phyloP scores from a whole-genome alignment of 1,140 invertebrate species.

The Megalopta genalis region DNA sequence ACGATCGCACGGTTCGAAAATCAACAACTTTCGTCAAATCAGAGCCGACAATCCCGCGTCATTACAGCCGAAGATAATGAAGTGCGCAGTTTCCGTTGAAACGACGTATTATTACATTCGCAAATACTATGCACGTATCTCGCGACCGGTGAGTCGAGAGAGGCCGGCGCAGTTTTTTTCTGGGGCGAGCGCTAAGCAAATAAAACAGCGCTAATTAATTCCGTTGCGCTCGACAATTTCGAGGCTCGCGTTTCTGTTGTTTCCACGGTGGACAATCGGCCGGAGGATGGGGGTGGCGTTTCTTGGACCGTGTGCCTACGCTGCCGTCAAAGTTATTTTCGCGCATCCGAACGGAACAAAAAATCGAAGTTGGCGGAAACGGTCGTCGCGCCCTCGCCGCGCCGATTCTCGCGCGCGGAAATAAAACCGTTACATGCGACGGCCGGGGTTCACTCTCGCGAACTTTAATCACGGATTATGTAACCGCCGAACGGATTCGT shows the following conservation, averaged over 20 bases:
- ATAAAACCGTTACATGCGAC: conserved; percentile 31
- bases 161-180: no score
- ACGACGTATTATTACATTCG: no score
- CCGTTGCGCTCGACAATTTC: not conserved
- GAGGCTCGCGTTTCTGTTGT: conserved; percentile 6
- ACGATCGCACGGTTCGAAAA: no score
- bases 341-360: not conserved
- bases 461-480: conserved; percentile 30
- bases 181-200: no score
- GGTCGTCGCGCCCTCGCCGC: no score
- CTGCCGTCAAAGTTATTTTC: conserved; percentile 32
- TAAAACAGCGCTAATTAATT: not conserved
- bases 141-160: no score
- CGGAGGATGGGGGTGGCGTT: not conserved
- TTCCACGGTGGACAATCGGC: not conserved
- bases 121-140: not conserved
- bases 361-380: conserved; percentile 13
- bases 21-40: no score
- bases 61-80: no score
- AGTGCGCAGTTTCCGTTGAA: no score
- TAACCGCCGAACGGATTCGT: conserved; percentile 25
- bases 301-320: not conserved
- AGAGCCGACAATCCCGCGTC: no score
- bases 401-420: not conserved
- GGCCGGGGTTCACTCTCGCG: not conserved